A percentile compares a stretch with the other conserved stretches of the same genome.
Evolutionary conservation across 2,113 vertebrate genomes (phyloP).

Genomic region (Calidris pugnax): DNA sequence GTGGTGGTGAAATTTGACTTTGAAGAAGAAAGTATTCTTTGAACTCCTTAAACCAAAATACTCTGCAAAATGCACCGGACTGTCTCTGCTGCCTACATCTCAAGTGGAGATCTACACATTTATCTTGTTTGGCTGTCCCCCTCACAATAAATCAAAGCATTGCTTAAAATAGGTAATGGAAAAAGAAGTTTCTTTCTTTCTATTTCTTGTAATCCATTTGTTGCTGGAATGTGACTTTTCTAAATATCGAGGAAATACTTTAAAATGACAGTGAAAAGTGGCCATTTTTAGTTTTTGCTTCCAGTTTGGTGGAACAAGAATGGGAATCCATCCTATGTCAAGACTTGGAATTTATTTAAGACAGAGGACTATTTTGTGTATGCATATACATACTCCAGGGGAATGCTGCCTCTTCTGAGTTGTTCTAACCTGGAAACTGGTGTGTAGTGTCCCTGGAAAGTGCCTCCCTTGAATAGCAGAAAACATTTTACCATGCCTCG

Average conservation of each 20-base stretch:
- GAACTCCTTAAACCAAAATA: conserved; percentile 64
- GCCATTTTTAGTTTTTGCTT: not conserved
- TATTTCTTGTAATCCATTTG: not conserved
- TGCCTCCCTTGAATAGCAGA: not conserved
- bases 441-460: not conserved
- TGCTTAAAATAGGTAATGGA: conserved; percentile 41
- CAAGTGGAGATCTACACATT: not conserved
- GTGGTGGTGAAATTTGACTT: conserved; percentile 81
- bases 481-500: not conserved
- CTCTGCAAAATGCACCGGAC: conserved; percentile 9
- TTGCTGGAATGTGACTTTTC: conserved; percentile 11
- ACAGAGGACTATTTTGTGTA: not conserved
- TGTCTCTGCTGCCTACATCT: conserved; percentile 12
- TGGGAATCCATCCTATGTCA: not conserved
- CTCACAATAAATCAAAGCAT: conserved; percentile 26
- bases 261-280: not conserved
- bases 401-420: not conserved
- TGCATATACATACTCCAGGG: not conserved
- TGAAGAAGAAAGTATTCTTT: conserved; percentile 88
- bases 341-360: not conserved
- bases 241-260: not conserved
- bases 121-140: not conserved
- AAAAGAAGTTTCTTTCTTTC: not conserved
- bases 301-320: not conserved
- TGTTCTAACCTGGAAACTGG: not conserved